These are phyloP conservation scores for Blennius ocellaris DNA, from an alignment of 2,113 vertebrate genomes.

Conservation along the genomic window DNA sequence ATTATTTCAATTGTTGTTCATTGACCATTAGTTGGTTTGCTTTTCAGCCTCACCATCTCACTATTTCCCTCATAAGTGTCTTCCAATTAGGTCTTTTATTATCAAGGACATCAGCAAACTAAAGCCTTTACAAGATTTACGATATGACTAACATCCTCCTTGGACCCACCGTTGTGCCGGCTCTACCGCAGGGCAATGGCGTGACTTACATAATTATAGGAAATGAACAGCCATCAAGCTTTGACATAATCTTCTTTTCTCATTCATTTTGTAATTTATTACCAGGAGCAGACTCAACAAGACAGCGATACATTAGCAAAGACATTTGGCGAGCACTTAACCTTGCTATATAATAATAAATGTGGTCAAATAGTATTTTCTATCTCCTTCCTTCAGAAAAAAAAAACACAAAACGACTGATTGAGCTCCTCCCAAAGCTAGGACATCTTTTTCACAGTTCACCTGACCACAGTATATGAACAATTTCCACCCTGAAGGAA, in stretches of 20 bases:
- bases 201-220: constrained; percentile 42
- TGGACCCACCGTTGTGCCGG: not conserved
- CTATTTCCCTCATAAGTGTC: not conserved
- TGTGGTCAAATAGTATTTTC: constrained; percentile 11
- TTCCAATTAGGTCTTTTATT: constrained; percentile 9
- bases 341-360: constrained; percentile 23
- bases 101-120: constrained; percentile 8
- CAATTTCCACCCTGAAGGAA: not conserved
- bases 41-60: not conserved
- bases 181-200: not conserved
- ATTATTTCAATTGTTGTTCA: not conserved
- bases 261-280: constrained; percentile 55
- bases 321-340: constrained; percentile 42
- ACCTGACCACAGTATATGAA: not conserved
- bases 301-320: constrained; percentile 43
- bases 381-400: not conserved
- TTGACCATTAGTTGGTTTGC: constrained; percentile 4
- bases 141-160: constrained; percentile 15
- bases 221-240: constrained; percentile 53
- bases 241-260: constrained; percentile 44
- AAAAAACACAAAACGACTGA: not conserved
- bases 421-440: not conserved
- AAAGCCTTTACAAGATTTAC: constrained; percentile 37
- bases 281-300: constrained; percentile 32
- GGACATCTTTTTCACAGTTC: not conserved